phyloP scores from a whole-genome alignment of 2,888 invertebrate genomes.

The Noctua comes region DNA sequence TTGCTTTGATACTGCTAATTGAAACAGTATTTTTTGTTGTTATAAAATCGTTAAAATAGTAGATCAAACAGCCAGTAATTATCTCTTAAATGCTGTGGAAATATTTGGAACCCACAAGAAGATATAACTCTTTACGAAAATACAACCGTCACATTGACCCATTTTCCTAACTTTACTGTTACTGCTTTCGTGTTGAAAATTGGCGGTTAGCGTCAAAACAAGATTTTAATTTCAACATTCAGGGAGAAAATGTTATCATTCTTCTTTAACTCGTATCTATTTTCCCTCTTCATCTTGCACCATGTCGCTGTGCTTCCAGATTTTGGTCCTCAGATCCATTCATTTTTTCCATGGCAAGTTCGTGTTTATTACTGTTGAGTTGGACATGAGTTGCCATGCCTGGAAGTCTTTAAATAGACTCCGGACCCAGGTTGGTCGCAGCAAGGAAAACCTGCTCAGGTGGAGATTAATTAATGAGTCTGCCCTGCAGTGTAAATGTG shows the following conservation, averaged over 20 bases:
- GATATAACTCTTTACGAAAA: slow-evolving; percentile 27
- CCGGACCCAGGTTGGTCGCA: too few relatives aligned
- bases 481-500: too few relatives aligned
- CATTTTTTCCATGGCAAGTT: background rate
- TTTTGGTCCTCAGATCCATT: too few relatives aligned
- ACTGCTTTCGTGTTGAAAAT: slow-evolving; percentile 19
- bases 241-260: slow-evolving; percentile 1
- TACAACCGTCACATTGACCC: slow-evolving; percentile 43
- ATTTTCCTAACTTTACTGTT: slow-evolving; percentile 30
- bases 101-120: slow-evolving; percentile 36
- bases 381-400: too few relatives aligned
- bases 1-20: background rate
- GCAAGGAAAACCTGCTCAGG: too few relatives aligned
- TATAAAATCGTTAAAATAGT: slow-evolving; percentile 10
- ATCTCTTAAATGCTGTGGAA: slow-evolving; percentile 23
- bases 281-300: background rate
- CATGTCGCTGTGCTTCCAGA: too few relatives aligned
- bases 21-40: background rate
- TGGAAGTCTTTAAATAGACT: too few relatives aligned
- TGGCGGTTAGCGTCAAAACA: slow-evolving; percentile 6
- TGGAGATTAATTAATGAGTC: too few relatives aligned
- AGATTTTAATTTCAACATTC: background rate
- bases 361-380: background rate
- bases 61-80: slow-evolving; percentile 24
- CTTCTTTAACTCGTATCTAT: background rate